A percentile compares a stretch with the other conserved stretches of the same genome.
Evolutionary conservation across 2,797 vertebrate species (phyloP).

Genomic region (Dallia pectoralis): DNA sequence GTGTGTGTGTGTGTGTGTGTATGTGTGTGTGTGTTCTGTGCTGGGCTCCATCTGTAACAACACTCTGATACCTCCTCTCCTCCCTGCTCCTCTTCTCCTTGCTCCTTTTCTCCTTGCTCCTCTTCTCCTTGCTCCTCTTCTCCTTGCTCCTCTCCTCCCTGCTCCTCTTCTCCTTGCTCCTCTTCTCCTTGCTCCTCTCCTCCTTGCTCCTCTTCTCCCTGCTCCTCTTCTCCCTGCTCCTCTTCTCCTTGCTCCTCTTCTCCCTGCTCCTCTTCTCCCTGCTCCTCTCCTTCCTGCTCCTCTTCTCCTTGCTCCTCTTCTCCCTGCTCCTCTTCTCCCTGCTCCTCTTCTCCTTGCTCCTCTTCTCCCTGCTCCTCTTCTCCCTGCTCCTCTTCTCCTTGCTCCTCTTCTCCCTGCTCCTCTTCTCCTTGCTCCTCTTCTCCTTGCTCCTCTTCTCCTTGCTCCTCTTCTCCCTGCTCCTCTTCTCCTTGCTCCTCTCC

Average conservation of each 20-base stretch:
- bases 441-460: constrained; percentile 11
- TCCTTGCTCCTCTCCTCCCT: constrained; percentile 11
- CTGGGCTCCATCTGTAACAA: constrained; percentile 27
- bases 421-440: constrained; percentile 6
- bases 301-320: constrained; percentile 6
- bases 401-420: constrained; percentile 5
- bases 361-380: constrained; percentile 6
- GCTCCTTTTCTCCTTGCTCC: constrained; percentile 7
- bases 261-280: constrained; percentile 10
- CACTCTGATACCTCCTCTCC: constrained; percentile 14
- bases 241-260: constrained; percentile 6
- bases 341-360: constrained; percentile 5
- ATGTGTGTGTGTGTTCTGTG: constrained; percentile 31
- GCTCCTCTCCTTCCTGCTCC: constrained; percentile 5
- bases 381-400: constrained; percentile 10
- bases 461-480: constrained; percentile 5
- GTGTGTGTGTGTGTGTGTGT: constrained; percentile 56
- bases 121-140: constrained; percentile 6
- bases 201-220: constrained; percentile 10
- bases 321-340: constrained; percentile 10
- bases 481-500: constrained; percentile 6
- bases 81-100: constrained; percentile 15
- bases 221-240: constrained; percentile 5
- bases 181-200: too few species aligned
- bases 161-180: too few species aligned